These are phyloP conservation scores for Gonocerus acuteangulatus DNA, from an alignment of 2,888 invertebrate species.

Conservation along the genomic window DNA sequence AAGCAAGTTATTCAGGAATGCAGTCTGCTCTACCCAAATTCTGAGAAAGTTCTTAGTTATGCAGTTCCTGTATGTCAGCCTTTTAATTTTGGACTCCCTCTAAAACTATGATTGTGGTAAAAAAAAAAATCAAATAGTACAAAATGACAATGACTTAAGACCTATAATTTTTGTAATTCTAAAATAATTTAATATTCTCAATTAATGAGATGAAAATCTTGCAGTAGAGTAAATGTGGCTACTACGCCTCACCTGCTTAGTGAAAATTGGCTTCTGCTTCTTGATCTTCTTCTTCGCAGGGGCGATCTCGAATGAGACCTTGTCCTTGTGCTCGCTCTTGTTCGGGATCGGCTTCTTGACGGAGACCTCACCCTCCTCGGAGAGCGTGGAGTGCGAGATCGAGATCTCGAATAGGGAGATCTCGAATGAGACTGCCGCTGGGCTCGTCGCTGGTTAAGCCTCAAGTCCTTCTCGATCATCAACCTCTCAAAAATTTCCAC, in stretches of 20 bases:
- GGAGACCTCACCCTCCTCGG: conserved; percentile 1
- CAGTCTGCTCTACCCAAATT: no score
- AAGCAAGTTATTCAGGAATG: no score
- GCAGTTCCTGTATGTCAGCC: no score
- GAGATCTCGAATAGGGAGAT: conserved; percentile 51
- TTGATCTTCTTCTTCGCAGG: conserved; percentile 14
- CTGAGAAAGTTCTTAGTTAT: no score
- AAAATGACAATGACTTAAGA: no score
- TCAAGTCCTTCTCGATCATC: conserved; percentile 74
- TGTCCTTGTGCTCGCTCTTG: conserved; percentile 5
- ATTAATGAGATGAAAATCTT: no score
- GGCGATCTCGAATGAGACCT: neutral
- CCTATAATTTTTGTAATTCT: no score
- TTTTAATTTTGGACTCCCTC: no score
- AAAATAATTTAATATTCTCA: no score
- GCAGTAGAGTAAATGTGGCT: no score
- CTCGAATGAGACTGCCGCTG: conserved; percentile 37
- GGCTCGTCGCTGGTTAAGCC: conserved; percentile 28
- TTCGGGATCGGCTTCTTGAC: conserved; percentile 28
- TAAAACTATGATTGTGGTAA: no score
- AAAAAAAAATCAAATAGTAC: no score
- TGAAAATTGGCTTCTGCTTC: conserved; percentile 26
- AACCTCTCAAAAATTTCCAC: conserved; percentile 80
- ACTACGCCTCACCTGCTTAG: conserved; percentile 32
- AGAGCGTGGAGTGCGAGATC: conserved; percentile 43